Evolutionary conservation across 2,113 vertebrate genomes (phyloP), one percentile per base, ranked within the genome.

Genomic region (Sinosuthora webbiana): DNA sequence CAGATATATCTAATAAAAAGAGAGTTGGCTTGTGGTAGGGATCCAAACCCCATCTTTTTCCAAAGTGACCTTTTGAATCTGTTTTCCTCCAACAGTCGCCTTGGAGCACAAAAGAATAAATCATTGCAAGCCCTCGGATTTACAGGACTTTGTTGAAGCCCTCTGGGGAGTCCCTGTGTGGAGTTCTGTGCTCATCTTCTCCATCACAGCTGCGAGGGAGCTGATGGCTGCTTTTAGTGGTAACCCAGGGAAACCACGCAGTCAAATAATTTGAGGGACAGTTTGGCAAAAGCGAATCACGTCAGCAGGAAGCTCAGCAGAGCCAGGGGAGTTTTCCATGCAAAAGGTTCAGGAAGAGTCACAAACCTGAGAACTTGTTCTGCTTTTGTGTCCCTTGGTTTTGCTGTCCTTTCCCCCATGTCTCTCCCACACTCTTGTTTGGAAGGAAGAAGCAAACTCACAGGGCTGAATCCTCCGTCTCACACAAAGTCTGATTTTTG

Each of bases 221-320:
- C 63, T 47, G 83, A 13, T 67, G 56, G 62, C 83, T 83, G 73
- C 77, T 57, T 6, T 47, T 7, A 31, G 39, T 30, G 69, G 93
- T 94, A 94, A 93, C 94, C 89, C 94, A 42, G 87, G 94, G 95
- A 96, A 94, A 94, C 91, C 86, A 83, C 4, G 0, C 63, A 69
- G 76, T 7, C 37, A 79, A 65, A 78, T 33, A 21, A 60, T 63
- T 30, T 30, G 37, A 55, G 28, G 80, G 77, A 64, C 15, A 0
- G 11, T 60, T 70, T 60, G 55, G 83, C 31, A 44, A 31, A 63
- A 83, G 59, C 33, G 75, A 57, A 81, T 47, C 65, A 28, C 2
- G 1, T 89, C 83, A 82, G 56, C 33, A 6, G 11, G 73, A 59
- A 81, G 42, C 41, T 91, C 39, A 31, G 56, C 73, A 57, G 89